Evolutionary conservation across 2,113 vertebrate genomes (phyloP), one percentile per base, ranked within the genome.

Genomic region (Siniperca knerii): DNA sequence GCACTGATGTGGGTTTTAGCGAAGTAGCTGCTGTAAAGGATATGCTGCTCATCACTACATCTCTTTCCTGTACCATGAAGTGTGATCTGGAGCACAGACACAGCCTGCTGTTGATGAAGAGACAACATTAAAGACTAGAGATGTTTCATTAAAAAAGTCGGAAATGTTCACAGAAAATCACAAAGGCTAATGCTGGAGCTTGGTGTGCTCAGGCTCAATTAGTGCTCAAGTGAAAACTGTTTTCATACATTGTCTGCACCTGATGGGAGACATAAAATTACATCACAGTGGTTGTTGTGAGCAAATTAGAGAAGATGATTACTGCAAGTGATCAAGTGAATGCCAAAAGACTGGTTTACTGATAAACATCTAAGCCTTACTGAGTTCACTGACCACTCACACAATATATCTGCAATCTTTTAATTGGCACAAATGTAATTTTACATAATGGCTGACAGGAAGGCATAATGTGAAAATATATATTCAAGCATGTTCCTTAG

Each of bases 101-200:
- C 21, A 75, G 23, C 10, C 44, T 54, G 20, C 48, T 37, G 18
- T 65, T 42, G 40, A 72, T 25, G 73, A 60, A 67, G 15, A 77
- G 44, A 65, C 60, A 13, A 77, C n/a, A 64, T 67, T 50, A 87
- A 92, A 90, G 88, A 78, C 88, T 73, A 84, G 74, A 72, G 79
- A 87, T 70, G 82, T 82, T 81, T 74, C 44, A 85, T 85, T 87
- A 77, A 79, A 78, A 85, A 90, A 35, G 40, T 69, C 6, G 62
- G 48, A 83, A 79, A 89, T 80, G 66, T 80, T 77, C 42, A 16
- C 40, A 44, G 12, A 29, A 25, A 46, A 52, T 54, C 35, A 29
- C 23, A 64, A 44, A 79, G n/a, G 35, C 23, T 54, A 44, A 79
- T 7, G 7, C 57, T 79, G 68, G 73, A 83, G 77, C 70, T 58